Evolutionary conservation across 23 tunicate genomes (phyloP), one percentile per base, ranked within the genome.

Genomic region (Clavelina lepadiformis): DNA sequence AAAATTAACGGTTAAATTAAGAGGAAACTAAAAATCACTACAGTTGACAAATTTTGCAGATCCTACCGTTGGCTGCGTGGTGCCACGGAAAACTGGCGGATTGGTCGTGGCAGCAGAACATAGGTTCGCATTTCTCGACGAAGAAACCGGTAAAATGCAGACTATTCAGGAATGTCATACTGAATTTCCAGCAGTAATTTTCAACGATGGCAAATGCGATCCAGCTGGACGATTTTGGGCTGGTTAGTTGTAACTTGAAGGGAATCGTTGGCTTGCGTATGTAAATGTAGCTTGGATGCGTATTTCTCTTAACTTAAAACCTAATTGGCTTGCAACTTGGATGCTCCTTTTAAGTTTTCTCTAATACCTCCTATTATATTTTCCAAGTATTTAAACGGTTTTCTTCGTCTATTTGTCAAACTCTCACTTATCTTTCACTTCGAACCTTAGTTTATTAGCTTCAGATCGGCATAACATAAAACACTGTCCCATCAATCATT

Each of bases 121-220:
- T 32, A 72, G 69, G 35, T 80, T 88, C 3, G 80, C 88, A 3
- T 73, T 68, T 51, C 26, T 80, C 60, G 68, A 80, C 46, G 96
- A 88, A 59, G 78, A 67, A 31, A 58, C 87, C 3, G 88, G 82
- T 32, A 46, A 35, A 28, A 30, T 56, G 27, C 59, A 63, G 28
- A 84, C 72, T 13, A 73, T 88, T 33, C 33, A 78, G 53, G 75
- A 68, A 58, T 44, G 54, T 1, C 65, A 66, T 36, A 31, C 32
- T 50, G 69, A 80, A 35, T 63, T 56, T 53, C 75, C 77, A 3
- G 31, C 62, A 28, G 69, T 67, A 35, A 72, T 77, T 15, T 74
- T 88, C 41, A 88, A 88, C 65, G 96, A 88, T 55, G 96, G 96
- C 19, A 88, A 88, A 67, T 88, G 96, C 47, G 96, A 88, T 46